phyloP scores from a whole-genome alignment of 2,888 invertebrate species.

The Mythimna pallens region DNA sequence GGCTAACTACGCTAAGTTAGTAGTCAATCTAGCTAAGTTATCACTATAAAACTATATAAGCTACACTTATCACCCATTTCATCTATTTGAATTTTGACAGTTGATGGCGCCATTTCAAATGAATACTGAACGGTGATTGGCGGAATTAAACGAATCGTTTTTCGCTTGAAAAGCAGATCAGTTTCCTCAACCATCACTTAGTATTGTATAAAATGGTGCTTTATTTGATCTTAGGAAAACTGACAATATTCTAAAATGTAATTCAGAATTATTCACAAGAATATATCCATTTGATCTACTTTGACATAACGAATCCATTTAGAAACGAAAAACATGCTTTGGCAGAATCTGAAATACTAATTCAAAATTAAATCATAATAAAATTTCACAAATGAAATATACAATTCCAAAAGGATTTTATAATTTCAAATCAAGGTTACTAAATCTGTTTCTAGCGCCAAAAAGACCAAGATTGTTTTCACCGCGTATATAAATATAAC shows the following conservation, averaged over 20 bases:
- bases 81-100: background rate
- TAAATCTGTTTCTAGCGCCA: background rate
- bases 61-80: background rate
- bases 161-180: no score
- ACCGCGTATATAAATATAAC: constrained; percentile 48
- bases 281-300: background rate
- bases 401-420: constrained; percentile 10
- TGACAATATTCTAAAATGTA: background rate
- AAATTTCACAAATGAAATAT: constrained; percentile 3
- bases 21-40: background rate
- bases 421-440: background rate
- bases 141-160: background rate
- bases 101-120: constrained; percentile 4
- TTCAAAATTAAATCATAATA: constrained; percentile 5
- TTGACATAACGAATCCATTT: background rate
- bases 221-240: background rate
- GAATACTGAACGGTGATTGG: background rate
- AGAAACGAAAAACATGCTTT: background rate
- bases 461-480: background rate
- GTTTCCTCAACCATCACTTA: background rate
- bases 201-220: background rate
- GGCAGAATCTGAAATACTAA: background rate
- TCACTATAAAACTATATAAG: background rate
- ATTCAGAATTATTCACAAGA: constrained; percentile 15
- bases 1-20: background rate